Evolutionary conservation across 1,140 invertebrate genomes (phyloP).

Genomic region (Hylaeus anthracinus): DNA sequence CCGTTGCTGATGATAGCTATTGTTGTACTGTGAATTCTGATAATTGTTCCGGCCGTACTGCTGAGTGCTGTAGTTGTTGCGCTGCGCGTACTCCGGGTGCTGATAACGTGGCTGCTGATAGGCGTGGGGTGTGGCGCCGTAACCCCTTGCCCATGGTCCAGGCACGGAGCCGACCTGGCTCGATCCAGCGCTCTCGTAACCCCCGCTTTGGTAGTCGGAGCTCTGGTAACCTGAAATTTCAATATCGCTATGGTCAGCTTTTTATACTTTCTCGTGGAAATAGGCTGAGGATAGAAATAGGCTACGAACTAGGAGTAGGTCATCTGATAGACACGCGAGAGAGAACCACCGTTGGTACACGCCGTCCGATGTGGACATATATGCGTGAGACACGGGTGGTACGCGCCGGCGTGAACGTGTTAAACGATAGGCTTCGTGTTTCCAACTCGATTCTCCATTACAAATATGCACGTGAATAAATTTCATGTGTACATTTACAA

Average conservation of each 20-base stretch:
- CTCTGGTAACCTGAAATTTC: conserved; percentile 68
- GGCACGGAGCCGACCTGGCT: conserved; percentile 2
- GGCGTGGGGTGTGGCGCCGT: conserved; percentile 22
- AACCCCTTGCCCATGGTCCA: conserved; percentile 52
- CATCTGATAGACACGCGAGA: too few relatives aligned
- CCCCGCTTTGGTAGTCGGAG: conserved; percentile 57
- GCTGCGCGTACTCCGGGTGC: conserved; percentile 17
- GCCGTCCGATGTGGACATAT: too few relatives aligned
- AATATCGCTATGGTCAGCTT: background rate
- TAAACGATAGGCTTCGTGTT: too few relatives aligned
- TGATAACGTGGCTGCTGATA: conserved; percentile 44
- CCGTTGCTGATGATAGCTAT: conserved; percentile 38
- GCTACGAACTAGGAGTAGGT: too few relatives aligned
- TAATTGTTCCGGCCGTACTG: conserved; percentile 42
- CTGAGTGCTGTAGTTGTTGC: conserved; percentile 32
- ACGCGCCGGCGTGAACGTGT: too few relatives aligned
- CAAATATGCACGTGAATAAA: too few relatives aligned
- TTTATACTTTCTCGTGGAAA: too few relatives aligned
- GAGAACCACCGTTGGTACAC: too few relatives aligned
- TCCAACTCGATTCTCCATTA: too few relatives aligned
- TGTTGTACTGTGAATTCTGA: conserved; percentile 41
- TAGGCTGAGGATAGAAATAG: too few relatives aligned
- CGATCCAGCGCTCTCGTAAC: conserved; percentile 53
- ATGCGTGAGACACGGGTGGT: too few relatives aligned
- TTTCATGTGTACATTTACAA: too few relatives aligned